phyloP scores from a whole-genome alignment of 2,797 vertebrate species.

The Lycodopsis pacificus region DNA sequence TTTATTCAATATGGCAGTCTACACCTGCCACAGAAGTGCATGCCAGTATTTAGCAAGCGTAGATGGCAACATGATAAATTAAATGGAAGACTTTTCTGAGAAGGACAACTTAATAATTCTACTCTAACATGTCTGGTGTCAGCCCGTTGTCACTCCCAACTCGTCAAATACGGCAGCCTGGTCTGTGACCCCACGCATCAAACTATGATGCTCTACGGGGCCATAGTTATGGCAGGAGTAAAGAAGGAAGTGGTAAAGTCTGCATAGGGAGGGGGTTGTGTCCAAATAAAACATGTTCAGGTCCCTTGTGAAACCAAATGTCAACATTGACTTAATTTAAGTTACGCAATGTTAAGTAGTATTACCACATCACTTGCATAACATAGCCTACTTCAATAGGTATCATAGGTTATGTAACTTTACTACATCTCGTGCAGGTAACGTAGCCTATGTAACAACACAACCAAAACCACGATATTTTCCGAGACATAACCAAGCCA shows the following conservation, averaged over 20 bases:
- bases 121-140: background rate
- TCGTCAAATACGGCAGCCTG: background rate
- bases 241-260: background rate
- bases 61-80: background rate
- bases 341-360: background rate
- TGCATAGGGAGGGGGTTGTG: background rate
- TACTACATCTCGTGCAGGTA: background rate
- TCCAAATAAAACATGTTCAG: background rate
- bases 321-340: background rate
- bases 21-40: background rate
- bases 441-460: background rate
- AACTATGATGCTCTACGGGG: background rate
- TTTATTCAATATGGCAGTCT: background rate
- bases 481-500: background rate
- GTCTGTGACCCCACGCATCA: background rate
- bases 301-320: background rate
- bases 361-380: background rate
- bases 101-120: background rate
- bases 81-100: background rate
- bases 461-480: background rate
- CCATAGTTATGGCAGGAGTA: background rate
- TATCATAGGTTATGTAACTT: background rate
- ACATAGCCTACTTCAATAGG: background rate
- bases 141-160: background rate
- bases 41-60: background rate